Evolutionary conservation across 2,797 vertebrate species (phyloP).

Genomic region (Rhinatrema bivittatum): DNA sequence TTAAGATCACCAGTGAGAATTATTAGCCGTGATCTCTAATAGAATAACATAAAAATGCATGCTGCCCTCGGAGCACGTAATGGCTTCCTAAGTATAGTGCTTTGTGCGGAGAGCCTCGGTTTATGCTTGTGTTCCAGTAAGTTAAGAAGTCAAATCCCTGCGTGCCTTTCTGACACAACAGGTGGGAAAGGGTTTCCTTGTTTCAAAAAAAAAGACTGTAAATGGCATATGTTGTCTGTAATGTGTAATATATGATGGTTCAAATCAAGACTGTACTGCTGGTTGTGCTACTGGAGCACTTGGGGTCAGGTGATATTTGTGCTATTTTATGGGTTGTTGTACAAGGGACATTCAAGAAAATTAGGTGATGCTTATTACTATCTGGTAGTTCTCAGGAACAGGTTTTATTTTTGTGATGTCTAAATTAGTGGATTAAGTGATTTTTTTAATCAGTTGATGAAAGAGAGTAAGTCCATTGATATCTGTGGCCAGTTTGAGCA

Average conservation of each 20-base stretch:
- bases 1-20: too few relatives aligned
- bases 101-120: too few relatives aligned
- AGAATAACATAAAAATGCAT: too few relatives aligned
- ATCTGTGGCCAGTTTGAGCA: conserved; percentile 59
- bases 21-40: too few relatives aligned
- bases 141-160: too few relatives aligned
- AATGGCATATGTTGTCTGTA: conserved; percentile 28
- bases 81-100: too few relatives aligned
- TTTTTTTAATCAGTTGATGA: conserved; percentile 25
- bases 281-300: conserved; percentile 47
- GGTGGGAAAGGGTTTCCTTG: conserved; percentile 24
- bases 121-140: too few relatives aligned
- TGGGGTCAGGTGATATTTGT: conserved; percentile 37
- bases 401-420: too few relatives aligned
- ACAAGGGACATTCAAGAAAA: conserved; percentile 36
- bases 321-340: conserved; percentile 34
- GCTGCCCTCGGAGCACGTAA: too few relatives aligned
- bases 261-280: conserved; percentile 52
- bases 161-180: too few relatives aligned
- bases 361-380: conserved; percentile 31
- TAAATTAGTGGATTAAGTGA: too few relatives aligned
- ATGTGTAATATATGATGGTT: conserved; percentile 50
- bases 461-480: conserved; percentile 37
- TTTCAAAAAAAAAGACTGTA: conserved; percentile 48
- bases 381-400: too few relatives aligned